Evolutionary conservation across 53 echinoderm and acorn worm genomes (phyloP), one percentile per base, ranked within the genome.

Genomic region (Glandiceps talaboti): DNA sequence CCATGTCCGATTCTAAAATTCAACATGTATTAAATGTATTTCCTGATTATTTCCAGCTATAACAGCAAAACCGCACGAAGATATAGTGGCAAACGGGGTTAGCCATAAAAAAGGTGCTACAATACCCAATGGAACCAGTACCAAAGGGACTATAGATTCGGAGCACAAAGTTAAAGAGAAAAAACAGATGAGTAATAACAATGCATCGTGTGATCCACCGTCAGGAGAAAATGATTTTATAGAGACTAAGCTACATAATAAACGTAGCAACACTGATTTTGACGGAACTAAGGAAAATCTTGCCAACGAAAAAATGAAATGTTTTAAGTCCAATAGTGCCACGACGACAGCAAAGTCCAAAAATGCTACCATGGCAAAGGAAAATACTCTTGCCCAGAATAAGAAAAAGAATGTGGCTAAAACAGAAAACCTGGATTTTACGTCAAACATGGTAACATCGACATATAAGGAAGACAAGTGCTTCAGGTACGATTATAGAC

Each of bases 281-380:
- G 93, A 99, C 30, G 91, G 89, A 76, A 86, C 91, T 32, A 90
- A 89, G 81, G 99, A 99, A 81, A 99, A 99, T 81, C 84, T 99
- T 32, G 94, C 88, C 73, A 99, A 99, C 74, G 99, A 99, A 80
- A 93, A 20, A 12, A 6, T 45, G 20, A 45, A 45, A 45, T 12
- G 64, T 45, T 45, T 45, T 45, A 45, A 45, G 64, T 6, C 64
- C 64, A 45, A 45, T 20, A 45, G 64, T 45, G 64, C 64, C 6
- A 45, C 6, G 6, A 20, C 20, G 64, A 45, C 64, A 45, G 6
- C 64, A 45, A 45, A 45, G 64, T 45, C 64, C 6, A 45, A 45
- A 45, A 45, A 45, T 45, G 64, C 64, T 45, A 45, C 64, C 64
- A 45, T 45, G 64, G 64, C 64, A 45, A 45, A 45, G 64, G 64